Conservation (phyloP, 1,140 invertebrate species). For the Pseudomyrmex gracilis region DNA sequence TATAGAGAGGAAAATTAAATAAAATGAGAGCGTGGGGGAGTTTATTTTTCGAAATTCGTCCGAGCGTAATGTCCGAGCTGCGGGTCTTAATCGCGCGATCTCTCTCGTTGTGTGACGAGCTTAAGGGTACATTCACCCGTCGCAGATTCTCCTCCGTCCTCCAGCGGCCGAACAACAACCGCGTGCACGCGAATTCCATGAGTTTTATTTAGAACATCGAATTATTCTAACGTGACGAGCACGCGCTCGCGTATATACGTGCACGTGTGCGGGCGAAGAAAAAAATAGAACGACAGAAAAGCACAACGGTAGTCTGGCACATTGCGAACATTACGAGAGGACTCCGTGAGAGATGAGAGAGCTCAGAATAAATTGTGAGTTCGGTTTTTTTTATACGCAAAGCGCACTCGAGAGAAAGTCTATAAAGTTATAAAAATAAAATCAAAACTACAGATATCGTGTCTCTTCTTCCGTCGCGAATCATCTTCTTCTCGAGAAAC, state of each 20-base stretch:
- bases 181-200: constrained; percentile 65
- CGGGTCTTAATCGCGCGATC: constrained; percentile 53
- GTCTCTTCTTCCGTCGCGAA: constrained; percentile 5
- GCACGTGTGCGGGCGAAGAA: background rate
- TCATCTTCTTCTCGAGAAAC: background rate
- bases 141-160: constrained; percentile 66
- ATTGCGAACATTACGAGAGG: background rate
- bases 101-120: constrained; percentile 57
- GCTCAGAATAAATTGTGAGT: constrained; percentile 1
- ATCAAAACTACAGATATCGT: no score
- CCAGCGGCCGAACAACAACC: constrained; percentile 65
- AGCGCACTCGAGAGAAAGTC: background rate
- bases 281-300: background rate
- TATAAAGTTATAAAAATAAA: background rate
- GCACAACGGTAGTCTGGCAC: background rate
- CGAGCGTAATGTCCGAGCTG: background rate
- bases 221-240: constrained; percentile 68
- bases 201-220: constrained; percentile 75
- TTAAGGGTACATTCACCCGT: constrained; percentile 74
- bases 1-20: background rate
- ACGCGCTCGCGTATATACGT: constrained; percentile 32
- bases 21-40: background rate
- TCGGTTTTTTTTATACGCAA: background rate
- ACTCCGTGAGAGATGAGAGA: background rate
- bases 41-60: constrained; percentile 13